phyloP scores from a whole-genome alignment of 2,797 vertebrate species.

The Cryptoblepharus egeriae region DNA sequence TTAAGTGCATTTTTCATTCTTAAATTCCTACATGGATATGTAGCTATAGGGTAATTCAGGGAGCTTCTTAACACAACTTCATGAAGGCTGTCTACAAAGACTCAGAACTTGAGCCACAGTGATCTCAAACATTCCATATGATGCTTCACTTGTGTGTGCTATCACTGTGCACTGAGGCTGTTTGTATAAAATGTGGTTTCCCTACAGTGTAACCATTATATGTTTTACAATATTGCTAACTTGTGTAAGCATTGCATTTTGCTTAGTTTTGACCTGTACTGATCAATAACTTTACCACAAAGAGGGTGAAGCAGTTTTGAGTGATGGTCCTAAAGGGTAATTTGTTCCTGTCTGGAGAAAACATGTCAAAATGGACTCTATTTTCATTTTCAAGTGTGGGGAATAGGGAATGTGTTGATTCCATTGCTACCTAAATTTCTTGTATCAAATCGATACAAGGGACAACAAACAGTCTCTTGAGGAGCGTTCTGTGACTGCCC shows the following conservation, averaged over 20 bases:
- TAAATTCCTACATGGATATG: slow-evolving; percentile 21
- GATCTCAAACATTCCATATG: not conserved
- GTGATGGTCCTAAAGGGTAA: not conserved
- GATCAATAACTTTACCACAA: not conserved
- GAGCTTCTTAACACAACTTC: too few species aligned
- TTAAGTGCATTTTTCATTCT: slow-evolving; percentile 34
- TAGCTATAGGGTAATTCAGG: not conserved
- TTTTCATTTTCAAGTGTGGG: too few species aligned
- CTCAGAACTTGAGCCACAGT: not conserved
- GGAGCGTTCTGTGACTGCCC: too few species aligned
- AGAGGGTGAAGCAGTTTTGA: not conserved
- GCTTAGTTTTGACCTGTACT: not conserved
- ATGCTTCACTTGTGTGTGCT: too few species aligned
- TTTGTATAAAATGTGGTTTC: not conserved
- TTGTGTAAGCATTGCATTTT: not conserved
- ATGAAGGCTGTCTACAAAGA: not conserved
- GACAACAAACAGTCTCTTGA: too few species aligned
- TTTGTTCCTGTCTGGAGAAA: not conserved
- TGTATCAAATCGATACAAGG: too few species aligned
- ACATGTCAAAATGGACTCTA: not conserved
- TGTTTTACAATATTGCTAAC: not conserved
- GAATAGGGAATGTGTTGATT: too few species aligned
- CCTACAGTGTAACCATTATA: not conserved
- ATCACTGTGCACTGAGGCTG: not conserved
- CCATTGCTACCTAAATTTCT: too few species aligned